These are phyloP conservation scores for Eumaeus atala DNA, from an alignment of 1,140 invertebrate genomes.

Conservation along the genomic window DNA sequence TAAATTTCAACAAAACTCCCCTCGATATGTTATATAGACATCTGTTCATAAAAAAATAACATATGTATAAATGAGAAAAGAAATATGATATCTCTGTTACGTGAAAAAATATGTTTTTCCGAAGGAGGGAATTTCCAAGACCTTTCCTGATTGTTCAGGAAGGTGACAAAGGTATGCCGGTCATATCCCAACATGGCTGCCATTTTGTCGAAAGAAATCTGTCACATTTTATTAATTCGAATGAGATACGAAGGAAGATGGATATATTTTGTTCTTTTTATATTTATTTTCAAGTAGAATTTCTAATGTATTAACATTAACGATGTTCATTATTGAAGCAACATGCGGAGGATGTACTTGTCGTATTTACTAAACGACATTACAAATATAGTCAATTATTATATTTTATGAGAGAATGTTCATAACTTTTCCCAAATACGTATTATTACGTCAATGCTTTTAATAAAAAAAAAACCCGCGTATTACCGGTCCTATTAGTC, in stretches of 20 bases:
- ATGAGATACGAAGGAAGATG: not conserved
- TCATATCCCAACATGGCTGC: not conserved
- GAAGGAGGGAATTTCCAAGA: slow-evolving; percentile 4
- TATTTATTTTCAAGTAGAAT: too few species aligned
- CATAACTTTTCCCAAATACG: too few species aligned
- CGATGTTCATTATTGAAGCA: too few species aligned
- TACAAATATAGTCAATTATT: too few species aligned
- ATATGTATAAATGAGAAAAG: slow-evolving; percentile 6
- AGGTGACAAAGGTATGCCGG: slow-evolving; percentile 7
- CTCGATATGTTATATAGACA: not conserved
- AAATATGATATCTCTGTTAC: slow-evolving; percentile 7
- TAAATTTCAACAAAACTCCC: not conserved
- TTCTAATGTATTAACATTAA: too few species aligned
- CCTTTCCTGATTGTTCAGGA: slow-evolving; percentile 9
- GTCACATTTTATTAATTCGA: slow-evolving; percentile 9
- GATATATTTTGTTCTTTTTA: not conserved
- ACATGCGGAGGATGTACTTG: too few species aligned
- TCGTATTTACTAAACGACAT: too few species aligned
- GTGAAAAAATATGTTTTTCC: slow-evolving; percentile 8
- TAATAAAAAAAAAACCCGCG: too few species aligned
- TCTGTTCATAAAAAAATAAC: not conserved
- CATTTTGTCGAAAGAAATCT: slow-evolving; percentile 11
- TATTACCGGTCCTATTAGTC: too few species aligned
- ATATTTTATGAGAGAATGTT: too few species aligned
- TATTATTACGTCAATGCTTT: too few species aligned